Evolutionary conservation across 1,140 invertebrate genomes (phyloP).

Genomic region (Caenorhabditis inopinata): DNA sequence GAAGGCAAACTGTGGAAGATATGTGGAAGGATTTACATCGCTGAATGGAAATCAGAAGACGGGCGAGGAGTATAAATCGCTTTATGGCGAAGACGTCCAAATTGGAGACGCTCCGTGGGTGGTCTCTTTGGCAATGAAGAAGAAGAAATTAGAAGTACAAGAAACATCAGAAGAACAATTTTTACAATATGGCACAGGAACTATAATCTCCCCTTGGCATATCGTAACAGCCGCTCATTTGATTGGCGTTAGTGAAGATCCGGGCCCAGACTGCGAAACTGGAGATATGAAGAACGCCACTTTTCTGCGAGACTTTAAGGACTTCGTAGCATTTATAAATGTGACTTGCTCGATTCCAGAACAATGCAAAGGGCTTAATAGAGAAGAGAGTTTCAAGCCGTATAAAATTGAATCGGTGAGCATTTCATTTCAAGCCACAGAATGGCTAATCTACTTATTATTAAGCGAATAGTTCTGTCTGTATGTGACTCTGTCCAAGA

Average conservation of each 20-base stretch:
- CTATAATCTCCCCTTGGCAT: neutral
- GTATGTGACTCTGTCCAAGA: too few species aligned
- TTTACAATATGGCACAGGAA: neutral
- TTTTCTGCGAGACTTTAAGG: conserved; percentile 4
- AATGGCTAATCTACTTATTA: too few species aligned
- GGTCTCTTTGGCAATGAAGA: conserved; percentile 12
- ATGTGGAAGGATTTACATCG: neutral
- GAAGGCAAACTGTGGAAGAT: neutral
- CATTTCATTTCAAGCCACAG: too few species aligned
- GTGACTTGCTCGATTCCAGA: neutral
- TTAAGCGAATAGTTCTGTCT: too few species aligned
- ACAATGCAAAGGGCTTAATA: neutral
- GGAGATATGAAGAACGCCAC: neutral
- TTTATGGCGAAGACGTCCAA: neutral
- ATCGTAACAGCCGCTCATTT: conserved; percentile 11
- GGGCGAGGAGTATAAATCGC: neutral
- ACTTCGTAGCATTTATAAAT: conserved; percentile 3
- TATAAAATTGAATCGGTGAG: neutral
- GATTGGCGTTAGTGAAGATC: neutral
- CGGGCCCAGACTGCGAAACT: neutral
- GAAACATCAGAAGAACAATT: neutral
- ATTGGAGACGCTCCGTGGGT: conserved; percentile 1
- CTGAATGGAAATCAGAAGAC: neutral
- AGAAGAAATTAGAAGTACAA: neutral
- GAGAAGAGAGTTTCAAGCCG: neutral